Percentiles rank a stretch among this genome's conserved stretches.
Conservation (phyloP, 2,888 invertebrate genomes). For the Caenorhabditis sp. region DNA sequence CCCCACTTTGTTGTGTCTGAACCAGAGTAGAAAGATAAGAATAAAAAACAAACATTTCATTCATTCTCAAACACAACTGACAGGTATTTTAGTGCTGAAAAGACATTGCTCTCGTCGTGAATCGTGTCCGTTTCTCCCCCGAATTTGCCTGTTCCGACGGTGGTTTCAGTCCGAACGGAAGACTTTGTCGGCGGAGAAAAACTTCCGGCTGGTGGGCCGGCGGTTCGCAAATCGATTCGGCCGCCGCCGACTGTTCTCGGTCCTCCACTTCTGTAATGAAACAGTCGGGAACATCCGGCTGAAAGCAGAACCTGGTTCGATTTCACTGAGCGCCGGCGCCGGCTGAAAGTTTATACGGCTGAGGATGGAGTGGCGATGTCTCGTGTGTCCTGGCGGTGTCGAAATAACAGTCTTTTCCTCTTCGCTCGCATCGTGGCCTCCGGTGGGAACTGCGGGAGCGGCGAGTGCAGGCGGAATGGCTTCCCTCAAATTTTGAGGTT, state of each 20-base stretch:
- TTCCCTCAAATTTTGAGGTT: slow-evolving; percentile 21
- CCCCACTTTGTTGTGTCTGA: not conserved
- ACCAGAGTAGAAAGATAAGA: not conserved
- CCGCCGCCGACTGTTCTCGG: slow-evolving; percentile 37
- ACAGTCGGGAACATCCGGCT: no score
- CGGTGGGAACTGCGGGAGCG: no score
- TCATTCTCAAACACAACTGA: not conserved
- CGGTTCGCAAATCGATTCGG: slow-evolving; percentile 50
- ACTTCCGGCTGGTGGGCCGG: slow-evolving; percentile 56
- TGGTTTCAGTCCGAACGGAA: slow-evolving; percentile 42
- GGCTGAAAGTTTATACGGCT: slow-evolving; percentile 63
- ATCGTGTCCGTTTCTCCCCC: slow-evolving; percentile 14
- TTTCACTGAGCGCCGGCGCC: slow-evolving; percentile 55
- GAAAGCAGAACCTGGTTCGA: slow-evolving; percentile 57
- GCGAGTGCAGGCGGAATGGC: slow-evolving; percentile 40
- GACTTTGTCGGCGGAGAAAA: slow-evolving; percentile 45
- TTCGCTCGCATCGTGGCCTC: no score
- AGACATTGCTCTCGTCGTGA: slow-evolving; percentile 46
- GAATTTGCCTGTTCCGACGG: not conserved
- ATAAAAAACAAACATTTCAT: no score
- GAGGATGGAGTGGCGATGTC: slow-evolving; percentile 58
- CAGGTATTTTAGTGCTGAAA: slow-evolving; percentile 36
- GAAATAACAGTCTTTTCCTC: not conserved
- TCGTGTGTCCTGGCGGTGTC: slow-evolving; percentile 22
- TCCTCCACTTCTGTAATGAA: slow-evolving; percentile 56